phyloP scores from a whole-genome alignment of 1,140 invertebrate species.

The Zaprionus davidi region DNA sequence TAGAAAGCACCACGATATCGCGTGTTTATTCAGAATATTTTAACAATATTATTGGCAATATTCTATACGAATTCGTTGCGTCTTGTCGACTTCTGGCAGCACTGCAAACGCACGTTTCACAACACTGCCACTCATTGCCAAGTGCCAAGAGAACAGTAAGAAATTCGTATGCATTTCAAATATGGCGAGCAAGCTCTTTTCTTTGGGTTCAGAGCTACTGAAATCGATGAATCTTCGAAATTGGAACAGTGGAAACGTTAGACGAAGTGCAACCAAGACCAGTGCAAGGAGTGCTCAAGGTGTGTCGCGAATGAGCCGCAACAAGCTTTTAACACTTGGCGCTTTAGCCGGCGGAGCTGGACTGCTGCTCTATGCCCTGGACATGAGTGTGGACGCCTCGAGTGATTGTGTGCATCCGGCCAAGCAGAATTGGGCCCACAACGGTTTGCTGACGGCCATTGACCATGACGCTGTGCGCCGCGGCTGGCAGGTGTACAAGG shows the following conservation, averaged over 20 bases:
- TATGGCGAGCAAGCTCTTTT: slow-evolving; percentile 50
- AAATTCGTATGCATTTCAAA: slow-evolving; percentile 11
- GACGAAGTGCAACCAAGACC: slow-evolving; percentile 11
- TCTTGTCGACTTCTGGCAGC: neutral
- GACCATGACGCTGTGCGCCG: slow-evolving; percentile 94
- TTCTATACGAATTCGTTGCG: neutral
- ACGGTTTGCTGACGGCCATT: slow-evolving; percentile 89
- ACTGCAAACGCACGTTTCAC: slow-evolving; percentile 1
- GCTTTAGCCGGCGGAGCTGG: slow-evolving; percentile 91
- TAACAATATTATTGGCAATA: too few species aligned
- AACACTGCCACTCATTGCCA: slow-evolving; percentile 15
- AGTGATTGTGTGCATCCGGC: slow-evolving; percentile 92
- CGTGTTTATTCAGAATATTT: too few species aligned
- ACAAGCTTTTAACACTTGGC: slow-evolving; percentile 84
- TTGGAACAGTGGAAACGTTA: neutral
- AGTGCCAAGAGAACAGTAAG: too few species aligned
- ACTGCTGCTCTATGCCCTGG: slow-evolving; percentile 92
- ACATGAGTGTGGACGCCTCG: slow-evolving; percentile 93
- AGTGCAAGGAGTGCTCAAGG: neutral
- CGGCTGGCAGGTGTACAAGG: slow-evolving; percentile 99
- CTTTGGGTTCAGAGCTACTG: slow-evolving; percentile 33
- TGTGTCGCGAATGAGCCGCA: neutral
- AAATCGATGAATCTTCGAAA: slow-evolving; percentile 24
- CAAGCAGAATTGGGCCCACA: slow-evolving; percentile 92
- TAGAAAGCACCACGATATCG: too few species aligned